Conservation (phyloP, 1,140 invertebrate genomes). For the Anagrus nilaparvatae region DNA sequence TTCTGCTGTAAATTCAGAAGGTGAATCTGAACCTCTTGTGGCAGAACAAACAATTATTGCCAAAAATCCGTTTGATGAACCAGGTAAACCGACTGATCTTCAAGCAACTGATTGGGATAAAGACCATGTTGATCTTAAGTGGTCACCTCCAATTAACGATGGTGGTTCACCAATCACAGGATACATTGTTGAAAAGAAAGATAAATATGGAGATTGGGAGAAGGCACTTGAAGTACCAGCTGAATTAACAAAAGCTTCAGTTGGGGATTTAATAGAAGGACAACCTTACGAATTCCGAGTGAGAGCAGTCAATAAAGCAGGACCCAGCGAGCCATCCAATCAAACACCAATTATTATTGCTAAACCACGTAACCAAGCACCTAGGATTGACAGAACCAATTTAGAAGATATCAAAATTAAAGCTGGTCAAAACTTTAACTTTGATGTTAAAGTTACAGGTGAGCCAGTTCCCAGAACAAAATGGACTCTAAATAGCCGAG, state of each 20-base stretch:
- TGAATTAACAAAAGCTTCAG: slow-evolving; percentile 61
- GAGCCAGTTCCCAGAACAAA: slow-evolving; percentile 83
- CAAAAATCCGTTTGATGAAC: slow-evolving; percentile 95
- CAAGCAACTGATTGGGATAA: slow-evolving; percentile 94
- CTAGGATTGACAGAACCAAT: slow-evolving; percentile 80
- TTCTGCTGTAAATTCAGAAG: slow-evolving; percentile 90
- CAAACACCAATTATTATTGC: slow-evolving; percentile 80
- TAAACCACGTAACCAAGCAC: slow-evolving; percentile 77
- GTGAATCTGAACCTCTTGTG: slow-evolving; percentile 88
- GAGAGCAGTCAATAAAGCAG: slow-evolving; percentile 82
- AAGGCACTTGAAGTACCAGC: slow-evolving; percentile 76
- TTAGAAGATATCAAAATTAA: slow-evolving; percentile 77
- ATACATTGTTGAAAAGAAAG: slow-evolving; percentile 87
- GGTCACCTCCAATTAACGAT: slow-evolving; percentile 70
- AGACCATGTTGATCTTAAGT: slow-evolving; percentile 83
- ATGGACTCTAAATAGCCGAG: slow-evolving; percentile 69
- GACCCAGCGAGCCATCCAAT: slow-evolving; percentile 84
- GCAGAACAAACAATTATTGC: slow-evolving; percentile 79
- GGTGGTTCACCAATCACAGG: slow-evolving; percentile 80
- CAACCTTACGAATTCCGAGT: slow-evolving; percentile 88
- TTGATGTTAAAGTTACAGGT: slow-evolving; percentile 75
- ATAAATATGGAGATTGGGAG: slow-evolving; percentile 91
- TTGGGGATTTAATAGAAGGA: slow-evolving; percentile 83
- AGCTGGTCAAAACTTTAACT: slow-evolving; percentile 77
- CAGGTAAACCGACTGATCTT: slow-evolving; percentile 83